phyloP scores from a whole-genome alignment of 2,888 invertebrate species.

The Vandiemenella viatica region DNA sequence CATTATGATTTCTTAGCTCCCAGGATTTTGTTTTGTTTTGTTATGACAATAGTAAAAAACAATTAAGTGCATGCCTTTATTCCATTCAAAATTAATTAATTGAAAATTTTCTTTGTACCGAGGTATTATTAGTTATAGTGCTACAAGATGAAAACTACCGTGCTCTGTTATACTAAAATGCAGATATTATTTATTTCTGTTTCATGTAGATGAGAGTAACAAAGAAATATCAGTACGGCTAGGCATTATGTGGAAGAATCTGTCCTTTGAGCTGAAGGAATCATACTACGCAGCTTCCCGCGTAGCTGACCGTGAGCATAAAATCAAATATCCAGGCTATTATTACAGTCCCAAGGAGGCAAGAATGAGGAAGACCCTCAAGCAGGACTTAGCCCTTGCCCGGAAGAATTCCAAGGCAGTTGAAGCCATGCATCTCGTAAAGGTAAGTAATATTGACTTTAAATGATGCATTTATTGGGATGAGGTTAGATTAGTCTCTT shows the following conservation, averaged over 20 bases:
- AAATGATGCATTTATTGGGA: too few relatives aligned
- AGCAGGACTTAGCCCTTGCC: constrained; percentile 12
- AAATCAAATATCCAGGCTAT: constrained; percentile 30
- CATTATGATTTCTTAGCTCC: too few relatives aligned
- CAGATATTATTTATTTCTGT: too few relatives aligned
- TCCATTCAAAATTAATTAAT: too few relatives aligned
- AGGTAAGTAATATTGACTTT: constrained; percentile 11
- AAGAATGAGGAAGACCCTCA: constrained; percentile 23
- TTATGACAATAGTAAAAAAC: too few relatives aligned
- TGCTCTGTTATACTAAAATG: too few relatives aligned
- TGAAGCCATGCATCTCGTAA: constrained; percentile 12
- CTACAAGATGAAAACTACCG: too few relatives aligned
- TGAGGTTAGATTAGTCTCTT: too few relatives aligned
- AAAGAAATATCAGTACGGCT: constrained; percentile 34
- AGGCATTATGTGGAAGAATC: constrained; percentile 34
- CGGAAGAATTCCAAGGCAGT: constrained; percentile 6
- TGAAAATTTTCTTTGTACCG: too few relatives aligned
- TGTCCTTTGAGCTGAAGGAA: constrained; percentile 28
- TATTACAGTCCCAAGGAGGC: constrained; percentile 31
- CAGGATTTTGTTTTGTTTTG: too few relatives aligned
- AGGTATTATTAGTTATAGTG: too few relatives aligned
- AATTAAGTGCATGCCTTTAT: too few relatives aligned
- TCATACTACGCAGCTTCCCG: constrained; percentile 29
- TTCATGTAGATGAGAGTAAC: constrained; percentile 29
- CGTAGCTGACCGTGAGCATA: constrained; percentile 30